These are phyloP conservation scores for Vireo griseus DNA, from an alignment of 2,797 vertebrate genomes.

Conservation along the genomic window DNA sequence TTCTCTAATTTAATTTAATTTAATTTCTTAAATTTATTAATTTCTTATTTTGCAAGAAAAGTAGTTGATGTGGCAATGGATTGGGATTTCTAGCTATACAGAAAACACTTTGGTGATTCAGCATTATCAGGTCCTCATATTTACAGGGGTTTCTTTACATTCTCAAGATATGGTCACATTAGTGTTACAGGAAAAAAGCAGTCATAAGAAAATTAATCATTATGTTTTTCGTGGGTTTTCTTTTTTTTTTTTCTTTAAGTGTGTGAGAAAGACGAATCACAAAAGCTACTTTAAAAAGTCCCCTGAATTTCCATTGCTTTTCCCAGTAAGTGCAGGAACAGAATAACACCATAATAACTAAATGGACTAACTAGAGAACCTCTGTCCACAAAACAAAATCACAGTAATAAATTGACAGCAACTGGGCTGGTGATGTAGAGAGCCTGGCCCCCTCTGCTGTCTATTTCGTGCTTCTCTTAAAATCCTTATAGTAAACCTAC, in stretches of 20 bases:
- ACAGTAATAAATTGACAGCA: constrained; percentile 36
- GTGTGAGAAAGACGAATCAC: background rate
- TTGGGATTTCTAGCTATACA: background rate
- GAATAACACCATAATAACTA: background rate
- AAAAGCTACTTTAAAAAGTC: background rate
- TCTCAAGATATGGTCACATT: background rate
- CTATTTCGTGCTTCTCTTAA: constrained; percentile 48
- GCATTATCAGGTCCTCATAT: background rate
- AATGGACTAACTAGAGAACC: constrained; percentile 19
- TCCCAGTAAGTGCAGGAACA: background rate
- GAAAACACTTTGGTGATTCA: background rate
- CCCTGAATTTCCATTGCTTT: background rate
- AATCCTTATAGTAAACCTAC: background rate
- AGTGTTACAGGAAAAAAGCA: background rate
- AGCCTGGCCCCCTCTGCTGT: constrained; percentile 70
- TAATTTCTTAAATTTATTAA: background rate
- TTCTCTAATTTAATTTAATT: too few relatives aligned
- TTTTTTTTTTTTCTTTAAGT: background rate
- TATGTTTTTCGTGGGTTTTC: background rate
- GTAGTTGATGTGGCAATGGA: background rate
- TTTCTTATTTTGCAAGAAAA: background rate
- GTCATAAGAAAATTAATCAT: background rate
- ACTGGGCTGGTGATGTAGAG: constrained; percentile 43
- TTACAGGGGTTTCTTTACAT: background rate
- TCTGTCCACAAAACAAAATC: constrained; percentile 24